Conservation (phyloP, 2,888 invertebrate genomes). For the Dastarcus helophoroides region DNA sequence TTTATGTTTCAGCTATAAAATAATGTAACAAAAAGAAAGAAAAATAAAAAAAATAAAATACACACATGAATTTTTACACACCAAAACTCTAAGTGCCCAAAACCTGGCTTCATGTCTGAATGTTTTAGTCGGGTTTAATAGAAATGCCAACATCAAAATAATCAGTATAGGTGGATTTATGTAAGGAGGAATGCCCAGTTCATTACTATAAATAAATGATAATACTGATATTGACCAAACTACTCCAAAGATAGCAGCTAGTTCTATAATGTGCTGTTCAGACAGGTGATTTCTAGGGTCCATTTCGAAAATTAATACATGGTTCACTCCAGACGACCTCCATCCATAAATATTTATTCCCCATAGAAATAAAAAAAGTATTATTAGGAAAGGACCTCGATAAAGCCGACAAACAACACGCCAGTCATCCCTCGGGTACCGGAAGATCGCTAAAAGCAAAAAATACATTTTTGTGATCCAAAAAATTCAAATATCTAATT, state of each 20-base stretch:
- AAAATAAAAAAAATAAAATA: no score
- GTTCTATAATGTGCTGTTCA: slow-evolving; percentile 90
- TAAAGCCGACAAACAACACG: slow-evolving; percentile 85
- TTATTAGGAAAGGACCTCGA: slow-evolving; percentile 83
- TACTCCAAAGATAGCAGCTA: slow-evolving; percentile 86
- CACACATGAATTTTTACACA: slow-evolving; percentile 39
- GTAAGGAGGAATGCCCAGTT: slow-evolving; percentile 82
- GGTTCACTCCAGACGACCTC: slow-evolving; percentile 95
- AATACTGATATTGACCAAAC: slow-evolving; percentile 89
- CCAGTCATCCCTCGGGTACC: slow-evolving; percentile 62
- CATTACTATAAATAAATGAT: slow-evolving; percentile 67
- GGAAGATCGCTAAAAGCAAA: slow-evolving; percentile 56
- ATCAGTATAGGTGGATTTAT: slow-evolving; percentile 81
- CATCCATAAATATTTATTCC: slow-evolving; percentile 96
- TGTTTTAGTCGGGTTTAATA: slow-evolving; percentile 86
- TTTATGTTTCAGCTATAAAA: no score
- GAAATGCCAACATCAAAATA: slow-evolving; percentile 69
- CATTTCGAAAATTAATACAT: slow-evolving; percentile 93
- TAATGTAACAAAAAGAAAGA: no score
- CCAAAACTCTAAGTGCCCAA: slow-evolving; percentile 85
- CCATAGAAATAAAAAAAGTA: slow-evolving; percentile 86
- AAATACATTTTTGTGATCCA: no score
- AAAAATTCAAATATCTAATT: no score
- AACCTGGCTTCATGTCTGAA: slow-evolving; percentile 88
- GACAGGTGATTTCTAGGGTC: slow-evolving; percentile 90